These are phyloP conservation scores for Phataginus tetradactyla DNA, from an alignment of 2,797 vertebrate species.

Conservation along the genomic window DNA sequence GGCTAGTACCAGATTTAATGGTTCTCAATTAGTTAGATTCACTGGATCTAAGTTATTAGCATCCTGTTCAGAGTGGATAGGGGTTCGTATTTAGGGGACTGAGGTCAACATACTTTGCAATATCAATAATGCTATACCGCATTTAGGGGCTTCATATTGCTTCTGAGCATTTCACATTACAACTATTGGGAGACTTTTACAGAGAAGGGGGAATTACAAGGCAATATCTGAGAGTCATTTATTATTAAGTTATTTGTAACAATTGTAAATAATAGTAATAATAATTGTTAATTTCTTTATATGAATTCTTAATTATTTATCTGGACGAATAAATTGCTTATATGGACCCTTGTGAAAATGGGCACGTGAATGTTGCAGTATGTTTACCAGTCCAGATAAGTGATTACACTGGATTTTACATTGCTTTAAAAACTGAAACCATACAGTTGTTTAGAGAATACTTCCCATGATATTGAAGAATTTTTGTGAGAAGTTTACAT, in stretches of 20 bases:
- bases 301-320: not conserved
- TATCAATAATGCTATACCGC: not conserved
- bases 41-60: not conserved
- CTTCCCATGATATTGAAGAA: not conserved
- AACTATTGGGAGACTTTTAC: not conserved
- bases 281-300: not conserved
- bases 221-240: not conserved
- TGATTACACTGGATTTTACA: not conserved
- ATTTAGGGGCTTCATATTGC: not conserved
- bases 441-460: not conserved
- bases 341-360: not conserved
- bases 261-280: not conserved
- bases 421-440: slow-evolving; percentile 1
- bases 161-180: not conserved
- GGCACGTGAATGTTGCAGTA: not conserved
- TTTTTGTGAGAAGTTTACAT: not conserved
- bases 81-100: not conserved
- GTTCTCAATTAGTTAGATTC: not conserved
- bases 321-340: not conserved
- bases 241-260: not conserved
- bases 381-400: not conserved
- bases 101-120: not conserved
- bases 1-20: not conserved
- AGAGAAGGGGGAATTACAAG: not conserved
- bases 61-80: not conserved